phyloP scores from a whole-genome alignment of 2,113 vertebrate species.

The Zosterops borbonicus region DNA sequence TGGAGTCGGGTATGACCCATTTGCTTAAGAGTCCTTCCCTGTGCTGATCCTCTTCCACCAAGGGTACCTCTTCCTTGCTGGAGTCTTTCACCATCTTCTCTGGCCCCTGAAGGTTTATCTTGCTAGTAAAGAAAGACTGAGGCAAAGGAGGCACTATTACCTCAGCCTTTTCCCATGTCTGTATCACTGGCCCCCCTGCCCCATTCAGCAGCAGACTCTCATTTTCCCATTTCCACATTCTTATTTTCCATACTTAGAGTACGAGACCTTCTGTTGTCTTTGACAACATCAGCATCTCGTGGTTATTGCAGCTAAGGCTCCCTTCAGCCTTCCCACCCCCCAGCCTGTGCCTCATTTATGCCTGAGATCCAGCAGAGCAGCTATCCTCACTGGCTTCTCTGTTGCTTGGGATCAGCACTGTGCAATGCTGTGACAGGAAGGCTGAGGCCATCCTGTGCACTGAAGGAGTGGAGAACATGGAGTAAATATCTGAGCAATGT shows the following conservation, averaged over 20 bases:
- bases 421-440: neutral
- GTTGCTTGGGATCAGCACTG: neutral
- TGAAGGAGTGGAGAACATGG: neutral
- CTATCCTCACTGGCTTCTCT: neutral
- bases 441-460: neutral
- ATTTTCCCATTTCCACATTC: neutral
- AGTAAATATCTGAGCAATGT: neutral
- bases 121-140: neutral
- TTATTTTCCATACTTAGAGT: neutral
- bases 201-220: neutral
- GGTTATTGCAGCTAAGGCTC: neutral
- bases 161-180: neutral
- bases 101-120: neutral
- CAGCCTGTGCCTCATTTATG: neutral
- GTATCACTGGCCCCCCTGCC: neutral
- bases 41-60: neutral
- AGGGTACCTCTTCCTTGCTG: neutral
- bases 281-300: neutral
- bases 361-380: neutral
- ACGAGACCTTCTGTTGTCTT: neutral
- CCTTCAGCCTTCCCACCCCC: neutral
- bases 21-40: neutral
- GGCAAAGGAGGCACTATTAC: neutral
- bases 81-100: neutral
- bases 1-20: too few relatives aligned